phyloP scores from a whole-genome alignment of 2,888 invertebrate genomes.

The Sinopyrophorus schimmeli region DNA sequence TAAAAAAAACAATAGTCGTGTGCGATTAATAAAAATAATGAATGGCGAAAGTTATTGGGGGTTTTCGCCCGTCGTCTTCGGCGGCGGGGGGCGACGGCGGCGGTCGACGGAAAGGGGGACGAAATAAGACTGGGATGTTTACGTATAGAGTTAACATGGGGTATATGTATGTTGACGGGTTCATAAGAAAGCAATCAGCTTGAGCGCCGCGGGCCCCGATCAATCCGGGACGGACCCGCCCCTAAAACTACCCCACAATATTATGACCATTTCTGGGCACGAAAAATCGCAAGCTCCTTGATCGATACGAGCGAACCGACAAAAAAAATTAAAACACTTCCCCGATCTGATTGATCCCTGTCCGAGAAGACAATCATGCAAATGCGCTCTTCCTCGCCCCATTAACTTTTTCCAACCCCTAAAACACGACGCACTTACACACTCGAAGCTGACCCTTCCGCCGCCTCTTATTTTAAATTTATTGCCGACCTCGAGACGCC shows the following conservation, averaged over 20 bases:
- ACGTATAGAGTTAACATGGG: constrained; percentile 44
- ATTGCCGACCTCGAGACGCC: too few relatives aligned
- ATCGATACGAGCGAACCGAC: constrained; percentile 14
- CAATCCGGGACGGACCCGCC: constrained; percentile 33
- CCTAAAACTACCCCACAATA: constrained; percentile 22
- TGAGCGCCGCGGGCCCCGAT: constrained; percentile 48
- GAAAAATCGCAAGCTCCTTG: constrained; percentile 11
- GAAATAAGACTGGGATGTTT: constrained; percentile 43
- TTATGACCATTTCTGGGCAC: constrained; percentile 21
- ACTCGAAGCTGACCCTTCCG: too few relatives aligned
- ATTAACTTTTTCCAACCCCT: too few relatives aligned
- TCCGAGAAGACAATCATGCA: constrained; percentile 35
- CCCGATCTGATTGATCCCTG: constrained; percentile 24
- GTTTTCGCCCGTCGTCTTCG: too few relatives aligned
- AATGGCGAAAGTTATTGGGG: constrained; percentile 24
- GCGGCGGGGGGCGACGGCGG: constrained; percentile 5
- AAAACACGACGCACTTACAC: too few relatives aligned
- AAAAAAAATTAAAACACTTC: too few relatives aligned
- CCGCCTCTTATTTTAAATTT: too few relatives aligned
- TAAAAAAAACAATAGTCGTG: background rate
- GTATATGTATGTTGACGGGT: constrained; percentile 48
- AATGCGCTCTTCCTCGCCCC: constrained; percentile 33
- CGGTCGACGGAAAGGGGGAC: constrained; percentile 2
- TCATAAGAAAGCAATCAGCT: constrained; percentile 61
- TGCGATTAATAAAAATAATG: constrained; percentile 23